Evolutionary conservation across 2,888 invertebrate species (phyloP).

Genomic region (Seira musarum): DNA sequence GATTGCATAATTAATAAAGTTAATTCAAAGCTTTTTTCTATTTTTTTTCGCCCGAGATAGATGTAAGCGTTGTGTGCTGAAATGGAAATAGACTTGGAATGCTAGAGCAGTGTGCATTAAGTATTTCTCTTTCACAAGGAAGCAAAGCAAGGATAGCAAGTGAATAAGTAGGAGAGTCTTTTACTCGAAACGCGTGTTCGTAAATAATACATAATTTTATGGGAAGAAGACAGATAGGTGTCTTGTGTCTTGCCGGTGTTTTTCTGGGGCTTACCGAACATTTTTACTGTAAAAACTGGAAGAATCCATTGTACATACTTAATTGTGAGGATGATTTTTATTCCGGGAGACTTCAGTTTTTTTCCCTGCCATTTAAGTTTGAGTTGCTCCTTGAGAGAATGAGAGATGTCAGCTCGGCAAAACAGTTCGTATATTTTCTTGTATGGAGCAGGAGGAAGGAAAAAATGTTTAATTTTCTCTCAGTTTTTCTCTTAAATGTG

Average conservation of each 20-base stretch:
- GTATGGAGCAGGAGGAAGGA: background rate
- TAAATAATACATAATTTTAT: constrained; percentile 1
- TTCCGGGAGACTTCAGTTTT: background rate
- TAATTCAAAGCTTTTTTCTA: constrained; percentile 53
- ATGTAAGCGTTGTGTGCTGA: no score
- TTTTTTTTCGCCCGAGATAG: no score
- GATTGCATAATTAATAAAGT: constrained; percentile 62
- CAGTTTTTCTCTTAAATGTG: background rate
- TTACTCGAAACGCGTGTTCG: background rate
- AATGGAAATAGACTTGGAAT: no score
- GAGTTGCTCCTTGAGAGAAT: background rate
- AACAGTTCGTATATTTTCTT: background rate
- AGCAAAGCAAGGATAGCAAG: no score
- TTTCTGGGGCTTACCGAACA: constrained; percentile 32
- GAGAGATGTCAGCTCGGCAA: background rate
- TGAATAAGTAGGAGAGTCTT: background rate
- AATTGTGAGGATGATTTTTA: constrained; percentile 71
- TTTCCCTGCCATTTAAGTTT: background rate
- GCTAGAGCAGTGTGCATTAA: no score
- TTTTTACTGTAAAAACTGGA: constrained; percentile 70
- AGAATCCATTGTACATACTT: constrained; percentile 72
- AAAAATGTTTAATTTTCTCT: background rate
- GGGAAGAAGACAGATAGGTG: constrained; percentile 11
- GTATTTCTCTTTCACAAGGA: no score
- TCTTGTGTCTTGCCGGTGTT: background rate